Base-by-base conservation (phyloP, 2,113 vertebrate genomes). In the Prunella himalayana region DNA sequence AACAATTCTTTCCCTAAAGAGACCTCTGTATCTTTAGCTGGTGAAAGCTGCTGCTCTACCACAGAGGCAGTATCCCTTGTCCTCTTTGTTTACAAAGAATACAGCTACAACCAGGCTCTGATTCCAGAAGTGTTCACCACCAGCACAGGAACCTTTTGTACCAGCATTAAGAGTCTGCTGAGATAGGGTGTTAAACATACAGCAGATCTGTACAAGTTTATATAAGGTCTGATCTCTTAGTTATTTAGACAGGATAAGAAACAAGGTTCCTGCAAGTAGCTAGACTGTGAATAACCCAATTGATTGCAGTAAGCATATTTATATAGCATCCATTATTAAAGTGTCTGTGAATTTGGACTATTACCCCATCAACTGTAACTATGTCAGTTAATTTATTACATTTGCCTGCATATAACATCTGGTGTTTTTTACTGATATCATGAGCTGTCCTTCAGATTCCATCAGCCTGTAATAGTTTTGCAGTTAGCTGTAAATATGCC, bases 1-100 rank as follows among this genome's bases (percentile, higher is more conserved):
- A 98, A 89, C 72, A 92, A 94, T 78, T 75, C 86, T 60, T 88
- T 92, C 87, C 90, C 69, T 91, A 56, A 51, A 81, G 71, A 72
- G 57, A 92, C 18, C 15, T 66, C 71, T 92, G 23, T 78, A 76
- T 94, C 82, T 96, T 69, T 83, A 80, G 73, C 45, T 75, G 31
- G 13, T 77, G 39, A 82, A 95, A 97, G 86, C n/a, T 90, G 41
- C 76, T 88, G 44, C 64, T 94, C 45, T 82, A 20, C 30, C 65
- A 75, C 22, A 86, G 47, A 88, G 25, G 27, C 42, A 63, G 13
- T 7, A 27, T 39, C 77, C 18, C 35, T 44, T n/a, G 10, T 49
- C 47, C 30, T 79, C 30, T 28, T 60, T 42, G 16, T 45, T 93
- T 88, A 49, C 21, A 57, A 13, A 8, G 61, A 82, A 53, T 12